Percentiles rank a stretch among this genome's conserved stretches.
These are phyloP conservation scores for Thereva unica DNA, from an alignment of 2,888 invertebrate species.

Conservation along the genomic window DNA sequence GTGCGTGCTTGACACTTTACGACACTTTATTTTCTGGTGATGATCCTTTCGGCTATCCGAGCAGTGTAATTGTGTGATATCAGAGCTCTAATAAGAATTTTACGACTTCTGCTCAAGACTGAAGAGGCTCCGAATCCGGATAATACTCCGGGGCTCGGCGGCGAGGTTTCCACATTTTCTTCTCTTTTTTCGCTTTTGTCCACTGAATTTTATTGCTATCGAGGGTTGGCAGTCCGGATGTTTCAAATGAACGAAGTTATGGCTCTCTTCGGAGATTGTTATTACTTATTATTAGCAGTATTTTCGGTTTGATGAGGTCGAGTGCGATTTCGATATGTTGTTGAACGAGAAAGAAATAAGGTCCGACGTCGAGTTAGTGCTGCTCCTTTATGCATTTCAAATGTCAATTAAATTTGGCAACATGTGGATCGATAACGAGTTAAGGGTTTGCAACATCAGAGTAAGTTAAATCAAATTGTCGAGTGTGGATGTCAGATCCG, in stretches of 20 bases:
- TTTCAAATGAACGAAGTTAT: constrained; percentile 22
- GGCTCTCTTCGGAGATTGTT: constrained; percentile 30
- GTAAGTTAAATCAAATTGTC: no score
- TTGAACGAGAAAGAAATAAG: constrained; percentile 18
- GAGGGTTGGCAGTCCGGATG: constrained; percentile 11
- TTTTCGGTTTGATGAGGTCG: constrained; percentile 31
- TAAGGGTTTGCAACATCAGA: no score
- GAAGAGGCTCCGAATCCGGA: no score
- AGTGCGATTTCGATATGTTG: constrained; percentile 11
- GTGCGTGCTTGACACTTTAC: constrained; percentile 43
- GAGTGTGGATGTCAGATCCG: no score
- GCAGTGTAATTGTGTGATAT: constrained; percentile 40
- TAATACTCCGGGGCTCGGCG: constrained; percentile 2
- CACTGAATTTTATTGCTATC: constrained; percentile 34
- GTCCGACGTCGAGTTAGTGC: no score
- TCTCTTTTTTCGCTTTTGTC: constrained; percentile 24
- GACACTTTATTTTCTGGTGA: constrained; percentile 41
- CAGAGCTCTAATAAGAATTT: constrained; percentile 40
- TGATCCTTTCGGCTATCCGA: constrained; percentile 40
- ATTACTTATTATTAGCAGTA: constrained; percentile 35
- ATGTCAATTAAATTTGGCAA: no score
- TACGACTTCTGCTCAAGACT: constrained; percentile 20
- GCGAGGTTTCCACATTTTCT: constrained; percentile 15
- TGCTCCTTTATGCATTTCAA: no score
- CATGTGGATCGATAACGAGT: no score